Base-by-base conservation (phyloP, 2,797 vertebrate species). In the Catharus ustulatus region DNA sequence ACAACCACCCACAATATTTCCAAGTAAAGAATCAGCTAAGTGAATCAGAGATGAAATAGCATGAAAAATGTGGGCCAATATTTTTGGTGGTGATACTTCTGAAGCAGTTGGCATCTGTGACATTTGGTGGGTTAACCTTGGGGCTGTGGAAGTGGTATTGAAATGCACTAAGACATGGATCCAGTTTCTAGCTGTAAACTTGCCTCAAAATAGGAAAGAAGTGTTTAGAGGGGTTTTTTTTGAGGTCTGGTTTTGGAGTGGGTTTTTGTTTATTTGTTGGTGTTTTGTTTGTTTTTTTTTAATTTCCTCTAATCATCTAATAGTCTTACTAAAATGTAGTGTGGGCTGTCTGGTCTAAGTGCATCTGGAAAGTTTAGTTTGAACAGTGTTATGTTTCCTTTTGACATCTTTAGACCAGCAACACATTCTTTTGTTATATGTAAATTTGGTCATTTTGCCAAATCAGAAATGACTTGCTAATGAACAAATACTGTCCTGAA, bases 1-100 rank as follows among this genome's bases (percentile, higher is more conserved):
- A 80, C 93, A 93, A 54, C 87, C 66, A 36, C 95, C 75, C 61
- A 83, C 94, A 30, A 0, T 32, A 59, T 80, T 95, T 95, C 84
- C 93, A 92, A 91, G 76, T 86, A 84, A 91, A 74, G 84, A 84
- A 82, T 58, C 43, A 55, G 32, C 38, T 29, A 48, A 73, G 32
- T 69, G 58, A 79, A 76, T 94, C 74, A 69, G 67, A 51, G 84
- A 55, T 42, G 59, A 74, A 67, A 10, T 6, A 57, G 26, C 49
- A 23, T 36, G 68, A 64, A 42, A 66, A 87, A 71, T 13, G 8
- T 36, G n/a, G 74, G 52, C 45, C 30, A 42, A 0, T 83, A 42
- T 88, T 90, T 85, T 64, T 43, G 63, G 38, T 23, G 30, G 38
- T 48, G n/a, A 3, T 73, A 27, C 13, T 72, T 87, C 15, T 75